Conservation (phyloP, 2,888 invertebrate species). For the Drosophila subsilvestris region DNA sequence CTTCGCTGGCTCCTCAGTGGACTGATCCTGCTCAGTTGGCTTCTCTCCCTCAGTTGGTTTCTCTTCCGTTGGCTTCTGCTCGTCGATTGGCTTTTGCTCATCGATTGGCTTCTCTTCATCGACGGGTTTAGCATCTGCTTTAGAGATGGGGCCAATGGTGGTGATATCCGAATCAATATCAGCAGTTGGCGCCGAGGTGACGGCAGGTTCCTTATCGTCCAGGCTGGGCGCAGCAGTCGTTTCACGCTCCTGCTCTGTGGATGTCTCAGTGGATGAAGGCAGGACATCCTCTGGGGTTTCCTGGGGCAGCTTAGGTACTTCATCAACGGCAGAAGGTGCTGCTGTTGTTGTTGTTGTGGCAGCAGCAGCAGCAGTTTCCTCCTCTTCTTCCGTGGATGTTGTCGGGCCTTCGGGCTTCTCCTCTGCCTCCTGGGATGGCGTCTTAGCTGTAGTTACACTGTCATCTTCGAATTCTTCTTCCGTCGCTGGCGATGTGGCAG, state of each 20-base stretch:
- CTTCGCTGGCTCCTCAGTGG: slow-evolving; percentile 44
- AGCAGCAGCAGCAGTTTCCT: slow-evolving; percentile 12
- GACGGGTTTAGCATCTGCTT: slow-evolving; percentile 38
- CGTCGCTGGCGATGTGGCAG: slow-evolving; percentile 6
- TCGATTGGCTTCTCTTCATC: slow-evolving; percentile 9
- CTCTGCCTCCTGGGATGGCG: slow-evolving; percentile 29
- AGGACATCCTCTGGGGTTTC: slow-evolving; percentile 24
- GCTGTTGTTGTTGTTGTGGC: slow-evolving; percentile 11
- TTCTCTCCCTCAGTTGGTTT: slow-evolving; percentile 21
- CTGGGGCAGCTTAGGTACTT: background rate
- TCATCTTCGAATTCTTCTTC: slow-evolving; percentile 39
- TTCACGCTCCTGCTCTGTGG: slow-evolving; percentile 37
- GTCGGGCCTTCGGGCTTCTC: slow-evolving; percentile 18
- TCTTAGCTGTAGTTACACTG: slow-evolving; percentile 44
- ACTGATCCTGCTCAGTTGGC: slow-evolving; percentile 11
- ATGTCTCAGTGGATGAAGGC: slow-evolving; percentile 27
- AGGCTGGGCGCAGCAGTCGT: slow-evolving; percentile 29
- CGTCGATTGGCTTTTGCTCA: slow-evolving; percentile 20
- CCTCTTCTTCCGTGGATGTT: slow-evolving; percentile 21
- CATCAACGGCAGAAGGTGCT: slow-evolving; percentile 22
- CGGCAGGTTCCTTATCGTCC: slow-evolving; percentile 29
- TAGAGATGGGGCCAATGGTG: slow-evolving; percentile 28
- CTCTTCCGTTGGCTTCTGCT: slow-evolving; percentile 35
- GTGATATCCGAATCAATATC: slow-evolving; percentile 37
- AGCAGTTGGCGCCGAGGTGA: slow-evolving; percentile 30